phyloP scores from a whole-genome alignment of 2,888 invertebrate species.

The Anaspis maculata region DNA sequence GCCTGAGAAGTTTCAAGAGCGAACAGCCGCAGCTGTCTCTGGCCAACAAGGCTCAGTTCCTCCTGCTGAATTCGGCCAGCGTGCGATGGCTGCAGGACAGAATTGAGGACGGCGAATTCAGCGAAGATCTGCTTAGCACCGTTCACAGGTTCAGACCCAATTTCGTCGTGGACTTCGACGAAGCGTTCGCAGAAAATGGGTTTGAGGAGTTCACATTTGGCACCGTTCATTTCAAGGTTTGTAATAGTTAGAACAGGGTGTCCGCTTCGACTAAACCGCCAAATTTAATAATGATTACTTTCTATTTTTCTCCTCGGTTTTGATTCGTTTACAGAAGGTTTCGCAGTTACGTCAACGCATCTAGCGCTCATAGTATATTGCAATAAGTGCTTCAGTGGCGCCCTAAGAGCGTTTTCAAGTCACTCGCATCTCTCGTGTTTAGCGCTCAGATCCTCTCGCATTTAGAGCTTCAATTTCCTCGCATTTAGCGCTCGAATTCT shows the following conservation, averaged over 20 bases:
- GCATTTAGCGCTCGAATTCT: too few species aligned
- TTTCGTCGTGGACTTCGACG: conserved; percentile 64
- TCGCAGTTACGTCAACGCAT: too few species aligned
- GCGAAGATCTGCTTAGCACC: conserved; percentile 45
- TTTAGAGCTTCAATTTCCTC: too few species aligned
- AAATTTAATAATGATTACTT: too few species aligned
- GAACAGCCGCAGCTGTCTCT: conserved; percentile 48
- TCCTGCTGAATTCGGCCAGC: conserved; percentile 72
- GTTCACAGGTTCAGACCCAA: conserved; percentile 85
- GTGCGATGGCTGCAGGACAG: conserved; percentile 60
- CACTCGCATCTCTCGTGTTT: too few species aligned
- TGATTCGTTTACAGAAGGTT: too few species aligned
- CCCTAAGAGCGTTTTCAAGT: too few species aligned
- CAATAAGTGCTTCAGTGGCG: too few species aligned
- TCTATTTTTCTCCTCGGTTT: too few species aligned
- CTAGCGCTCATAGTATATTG: too few species aligned
- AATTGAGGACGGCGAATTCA: conserved; percentile 44
- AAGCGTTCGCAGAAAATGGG: conserved; percentile 69
- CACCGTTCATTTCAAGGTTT: conserved; percentile 55
- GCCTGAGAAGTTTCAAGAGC: neutral
- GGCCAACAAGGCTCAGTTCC: conserved; percentile 78
- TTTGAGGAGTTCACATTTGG: conserved; percentile 63
- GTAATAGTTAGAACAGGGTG: neutral
- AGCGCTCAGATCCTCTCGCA: too few species aligned
- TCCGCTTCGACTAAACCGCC: too few species aligned